Conservation (phyloP, 2,888 invertebrate genomes). For the Dolichopus griseipennis region DNA sequence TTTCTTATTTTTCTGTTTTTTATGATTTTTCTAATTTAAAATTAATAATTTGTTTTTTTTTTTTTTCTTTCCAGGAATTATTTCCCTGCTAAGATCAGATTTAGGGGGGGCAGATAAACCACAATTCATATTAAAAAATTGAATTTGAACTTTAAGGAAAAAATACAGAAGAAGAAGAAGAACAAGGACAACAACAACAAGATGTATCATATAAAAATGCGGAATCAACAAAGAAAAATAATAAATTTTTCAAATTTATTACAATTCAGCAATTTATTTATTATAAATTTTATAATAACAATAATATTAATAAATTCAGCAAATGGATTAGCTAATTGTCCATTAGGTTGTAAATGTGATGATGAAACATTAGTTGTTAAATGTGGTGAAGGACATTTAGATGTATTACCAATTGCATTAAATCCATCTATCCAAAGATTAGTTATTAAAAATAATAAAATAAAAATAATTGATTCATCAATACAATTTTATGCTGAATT, state of each 20-base stretch:
- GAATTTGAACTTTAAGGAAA: no score
- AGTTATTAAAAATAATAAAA: constrained; percentile 74
- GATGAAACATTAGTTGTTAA: constrained; percentile 80
- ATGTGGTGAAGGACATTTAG: constrained; percentile 76
- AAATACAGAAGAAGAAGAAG: no score
- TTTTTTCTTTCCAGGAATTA: no score
- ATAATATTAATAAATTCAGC: constrained; percentile 23
- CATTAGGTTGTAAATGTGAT: constrained; percentile 79
- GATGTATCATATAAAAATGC: no score
- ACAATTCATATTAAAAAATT: no score
- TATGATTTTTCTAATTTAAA: no score
- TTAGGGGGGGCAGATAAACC: no score
- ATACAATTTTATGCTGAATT: constrained; percentile 82
- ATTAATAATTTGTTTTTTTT: no score
- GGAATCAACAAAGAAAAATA: no score
- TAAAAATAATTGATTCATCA: constrained; percentile 80
- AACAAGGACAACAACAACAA: no score
- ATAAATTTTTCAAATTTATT: neutral
- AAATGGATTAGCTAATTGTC: constrained; percentile 61
- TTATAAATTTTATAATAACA: neutral
- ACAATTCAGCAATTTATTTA: neutral
- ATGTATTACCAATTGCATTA: constrained; percentile 81
- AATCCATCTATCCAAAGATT: constrained; percentile 84
- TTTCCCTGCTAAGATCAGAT: no score
- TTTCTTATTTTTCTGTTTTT: no score